These are phyloP conservation scores for Heliconius ethilla DNA, from an alignment of 2,888 invertebrate genomes.

Conservation along the genomic window DNA sequence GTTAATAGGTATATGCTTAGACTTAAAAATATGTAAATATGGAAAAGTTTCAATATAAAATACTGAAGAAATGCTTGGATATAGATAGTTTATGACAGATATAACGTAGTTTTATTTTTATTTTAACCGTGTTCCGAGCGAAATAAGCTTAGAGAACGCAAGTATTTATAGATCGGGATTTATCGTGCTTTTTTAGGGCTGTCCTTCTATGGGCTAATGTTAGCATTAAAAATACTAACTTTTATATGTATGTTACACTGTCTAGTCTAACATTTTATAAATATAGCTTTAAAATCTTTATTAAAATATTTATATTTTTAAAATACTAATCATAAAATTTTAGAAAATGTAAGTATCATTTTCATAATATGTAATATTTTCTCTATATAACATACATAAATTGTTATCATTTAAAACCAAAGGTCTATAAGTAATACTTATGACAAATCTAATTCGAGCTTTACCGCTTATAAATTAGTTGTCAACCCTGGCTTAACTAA, in stretches of 20 bases:
- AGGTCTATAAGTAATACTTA: slow-evolving; percentile 17
- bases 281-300: background rate
- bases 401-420: background rate
- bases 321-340: too few relatives aligned
- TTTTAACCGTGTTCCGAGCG: slow-evolving; percentile 51
- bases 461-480: slow-evolving; percentile 31
- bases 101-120: slow-evolving; percentile 40
- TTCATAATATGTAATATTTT: background rate
- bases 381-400: background rate
- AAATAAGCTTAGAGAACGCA: slow-evolving; percentile 53
- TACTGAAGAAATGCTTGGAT: background rate
- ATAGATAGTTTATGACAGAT: slow-evolving; percentile 7
- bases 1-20: background rate
- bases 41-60: background rate
- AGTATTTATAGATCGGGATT: slow-evolving; percentile 56
- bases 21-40: background rate
- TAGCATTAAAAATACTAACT: background rate
- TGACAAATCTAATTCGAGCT: slow-evolving; percentile 17
- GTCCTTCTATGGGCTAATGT: background rate
- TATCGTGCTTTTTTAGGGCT: slow-evolving; percentile 25
- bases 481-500: slow-evolving; percentile 48
- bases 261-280: background rate
- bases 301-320: too few relatives aligned
- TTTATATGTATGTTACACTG: background rate
- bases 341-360: too few relatives aligned